Evolutionary conservation across 30 jellyfish, hydroid and myxozoan genomes (phyloP), one percentile per base, ranked within the genome.

Genomic region (Aurelia sp.): DNA sequence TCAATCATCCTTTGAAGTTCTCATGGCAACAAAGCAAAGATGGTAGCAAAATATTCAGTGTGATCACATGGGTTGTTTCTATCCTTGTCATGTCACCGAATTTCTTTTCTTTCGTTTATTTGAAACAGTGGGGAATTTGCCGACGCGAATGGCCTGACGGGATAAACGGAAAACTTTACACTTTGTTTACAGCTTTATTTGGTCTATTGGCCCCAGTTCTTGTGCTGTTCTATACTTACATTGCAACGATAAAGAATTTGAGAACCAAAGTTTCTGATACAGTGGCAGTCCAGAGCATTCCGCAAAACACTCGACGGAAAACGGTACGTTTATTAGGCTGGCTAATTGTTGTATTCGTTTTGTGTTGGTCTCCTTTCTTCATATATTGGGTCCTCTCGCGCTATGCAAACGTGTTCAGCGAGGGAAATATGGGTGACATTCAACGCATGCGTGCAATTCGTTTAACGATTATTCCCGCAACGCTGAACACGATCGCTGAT

Each of bases 351-450:
- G 85, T 68, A 2, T 86, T 74, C 79, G 67, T 51, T 31, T 20
- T 44, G 48, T 86, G 95, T 48, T 86, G 89, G 89, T 40, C 75
- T 23, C 95, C 95, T 15, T 86, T 76, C 50, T 75, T 64, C 60
- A 65, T 86, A 21, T 86, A 86, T 60, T 86, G 89, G 89, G n/a
- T 64, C 3, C 65, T 86, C 12, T 86, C 95, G 13, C 95, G 95
- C 15, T 35, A 88, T 4, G 59, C 79, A 4, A 17, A 13, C 40
- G 76, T 86, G 8, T 86, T 86, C 67, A 48, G 22, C 44, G 73
- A 62, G 11, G 89, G 89, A 11, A 23, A 48, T 6, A 37, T 22
- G 16, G 95, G 95, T 51, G 95, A 86, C 22, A 62, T 62, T 53
- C 79, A 64, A 74, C 82, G 95, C 64, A 86, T 74, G 89, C 84